Evolutionary conservation across 1,140 invertebrate genomes (phyloP).

Genomic region (Rhynchophorus ferrugineus): DNA sequence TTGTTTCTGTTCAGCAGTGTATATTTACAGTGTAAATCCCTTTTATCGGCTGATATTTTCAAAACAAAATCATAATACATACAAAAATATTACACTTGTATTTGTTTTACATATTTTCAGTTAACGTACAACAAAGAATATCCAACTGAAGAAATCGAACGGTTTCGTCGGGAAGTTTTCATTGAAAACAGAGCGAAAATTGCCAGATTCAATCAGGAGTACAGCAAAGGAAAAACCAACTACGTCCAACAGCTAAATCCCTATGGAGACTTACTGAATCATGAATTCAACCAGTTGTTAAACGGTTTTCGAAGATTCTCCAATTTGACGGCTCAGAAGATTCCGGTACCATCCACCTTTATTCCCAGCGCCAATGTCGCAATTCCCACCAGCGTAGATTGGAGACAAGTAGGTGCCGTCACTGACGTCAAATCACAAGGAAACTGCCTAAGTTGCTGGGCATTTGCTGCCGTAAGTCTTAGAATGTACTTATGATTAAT

Average conservation of each 20-base stretch:
- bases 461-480: slow-evolving; percentile 47
- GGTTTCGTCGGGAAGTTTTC: slow-evolving; percentile 75
- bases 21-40: background rate
- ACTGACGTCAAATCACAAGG: slow-evolving; percentile 33
- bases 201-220: slow-evolving; percentile 72
- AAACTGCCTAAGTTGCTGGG: slow-evolving; percentile 48
- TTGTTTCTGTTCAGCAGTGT: too few species aligned
- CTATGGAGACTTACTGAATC: slow-evolving; percentile 74
- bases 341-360: slow-evolving; percentile 25
- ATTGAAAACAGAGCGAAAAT: slow-evolving; percentile 78
- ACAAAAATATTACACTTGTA: too few species aligned
- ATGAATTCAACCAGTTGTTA: slow-evolving; percentile 67
- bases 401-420: slow-evolving; percentile 35
- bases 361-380: slow-evolving; percentile 32
- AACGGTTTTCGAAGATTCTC: slow-evolving; percentile 68
- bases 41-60: background rate
- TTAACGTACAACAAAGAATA: slow-evolving; percentile 54
- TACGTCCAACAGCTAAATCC: slow-evolving; percentile 63
- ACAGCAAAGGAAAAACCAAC: slow-evolving; percentile 52
- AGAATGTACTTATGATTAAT: too few species aligned
- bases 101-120: slow-evolving; percentile 5
- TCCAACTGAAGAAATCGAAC: slow-evolving; percentile 60
- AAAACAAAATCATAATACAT: background rate
- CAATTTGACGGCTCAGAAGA: background rate
- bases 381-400: slow-evolving; percentile 33